These are phyloP conservation scores for Sarcophaga subvicina DNA, from an alignment of 2,888 invertebrate species.

Conservation along the genomic window DNA sequence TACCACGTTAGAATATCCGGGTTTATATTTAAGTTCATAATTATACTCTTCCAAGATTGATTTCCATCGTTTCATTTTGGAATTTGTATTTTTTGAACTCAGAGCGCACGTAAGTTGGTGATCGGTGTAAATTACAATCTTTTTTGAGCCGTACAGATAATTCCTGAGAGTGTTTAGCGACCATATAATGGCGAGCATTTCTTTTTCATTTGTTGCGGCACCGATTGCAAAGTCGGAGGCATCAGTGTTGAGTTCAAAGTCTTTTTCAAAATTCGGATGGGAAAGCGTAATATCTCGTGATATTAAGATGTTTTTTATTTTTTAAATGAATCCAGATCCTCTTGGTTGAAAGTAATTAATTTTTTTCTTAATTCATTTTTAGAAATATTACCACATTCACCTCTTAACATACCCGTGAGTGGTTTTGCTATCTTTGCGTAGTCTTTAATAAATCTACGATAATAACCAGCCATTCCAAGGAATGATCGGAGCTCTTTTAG, in stretches of 20 bases:
- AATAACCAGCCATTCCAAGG: neutral
- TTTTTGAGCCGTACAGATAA: constrained; percentile 54
- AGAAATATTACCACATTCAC: neutral
- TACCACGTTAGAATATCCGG: constrained; percentile 3
- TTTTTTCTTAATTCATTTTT: no score
- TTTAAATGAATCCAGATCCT: neutral
- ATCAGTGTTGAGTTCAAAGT: constrained; percentile 58
- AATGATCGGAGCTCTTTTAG: constrained; percentile 11
- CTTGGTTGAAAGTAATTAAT: neutral
- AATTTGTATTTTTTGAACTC: constrained; percentile 54
- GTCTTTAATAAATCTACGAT: neutral
- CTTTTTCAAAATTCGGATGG: constrained; percentile 54
- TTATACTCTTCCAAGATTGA: neutral
- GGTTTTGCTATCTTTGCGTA: no score
- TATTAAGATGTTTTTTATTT: constrained; percentile 19
- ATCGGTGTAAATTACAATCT: constrained; percentile 51
- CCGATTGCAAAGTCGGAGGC: constrained; percentile 57
- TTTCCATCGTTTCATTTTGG: no score
- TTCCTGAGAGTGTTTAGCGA: constrained; percentile 17
- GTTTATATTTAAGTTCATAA: neutral
- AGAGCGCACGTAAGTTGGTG: constrained; percentile 55
- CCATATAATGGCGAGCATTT: constrained; percentile 16
- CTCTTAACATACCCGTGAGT: no score
- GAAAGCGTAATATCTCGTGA: constrained; percentile 36
- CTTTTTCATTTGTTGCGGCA: constrained; percentile 54